Percentiles rank a stretch among this genome's conserved stretches.
Conservation (phyloP, 92 coral and sea anemone genomes). For the Anthopleura xanthogrammica region DNA sequence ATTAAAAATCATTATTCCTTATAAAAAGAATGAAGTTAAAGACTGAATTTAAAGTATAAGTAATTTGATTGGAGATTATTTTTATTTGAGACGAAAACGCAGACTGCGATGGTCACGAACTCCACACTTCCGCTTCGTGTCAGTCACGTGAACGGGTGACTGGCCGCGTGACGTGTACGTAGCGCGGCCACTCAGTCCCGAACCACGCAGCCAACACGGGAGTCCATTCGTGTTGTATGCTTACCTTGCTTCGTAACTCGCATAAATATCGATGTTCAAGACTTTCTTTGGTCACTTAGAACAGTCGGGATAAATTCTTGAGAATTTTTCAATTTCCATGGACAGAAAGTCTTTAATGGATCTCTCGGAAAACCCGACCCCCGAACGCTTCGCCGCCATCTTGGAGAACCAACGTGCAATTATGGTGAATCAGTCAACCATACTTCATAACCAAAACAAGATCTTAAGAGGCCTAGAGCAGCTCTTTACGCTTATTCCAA, state of each 20-base stretch:
- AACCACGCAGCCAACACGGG: constrained; percentile 68
- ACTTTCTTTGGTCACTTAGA: not conserved
- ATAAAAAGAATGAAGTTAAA: not conserved
- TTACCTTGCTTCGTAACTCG: not conserved
- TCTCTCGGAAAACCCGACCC: constrained; percentile 68
- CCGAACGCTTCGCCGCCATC: constrained; percentile 95
- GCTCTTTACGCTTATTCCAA: constrained; percentile 64
- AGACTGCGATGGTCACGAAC: constrained; percentile 6
- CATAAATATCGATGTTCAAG: not conserved
- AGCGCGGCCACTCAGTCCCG: constrained; percentile 69
- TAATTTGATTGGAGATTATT: not conserved
- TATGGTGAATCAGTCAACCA: constrained; percentile 91
- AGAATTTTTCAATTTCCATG: not conserved
- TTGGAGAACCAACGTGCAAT: constrained; percentile 98
- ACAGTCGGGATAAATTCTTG: not conserved
- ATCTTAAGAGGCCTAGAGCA: constrained; percentile 87
- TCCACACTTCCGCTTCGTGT: constrained; percentile 47
- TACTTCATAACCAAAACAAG: constrained; percentile 88
- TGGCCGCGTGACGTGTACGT: constrained; percentile 40
- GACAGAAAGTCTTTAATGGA: constrained; percentile 55
- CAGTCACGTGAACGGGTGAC: constrained; percentile 30
- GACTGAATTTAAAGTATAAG: not conserved
- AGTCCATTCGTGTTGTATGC: constrained; percentile 35
- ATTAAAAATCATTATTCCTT: too few species aligned
- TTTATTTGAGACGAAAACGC: not conserved